These are phyloP conservation scores for Anthrax anthrax DNA, from an alignment of 2,888 invertebrate species.

Conservation along the genomic window DNA sequence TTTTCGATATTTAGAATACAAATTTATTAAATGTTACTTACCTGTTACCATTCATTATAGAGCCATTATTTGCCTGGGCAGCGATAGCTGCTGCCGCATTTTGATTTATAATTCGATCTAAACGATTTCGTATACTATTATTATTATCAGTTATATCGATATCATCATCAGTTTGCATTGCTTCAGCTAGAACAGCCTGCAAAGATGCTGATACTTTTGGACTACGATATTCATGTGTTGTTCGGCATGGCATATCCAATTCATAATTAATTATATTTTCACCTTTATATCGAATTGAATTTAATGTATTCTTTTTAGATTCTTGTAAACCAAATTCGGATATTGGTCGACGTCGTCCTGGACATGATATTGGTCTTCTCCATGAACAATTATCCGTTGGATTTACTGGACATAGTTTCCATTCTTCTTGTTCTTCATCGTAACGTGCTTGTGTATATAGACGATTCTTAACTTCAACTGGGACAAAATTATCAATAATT, in stretches of 20 bases:
- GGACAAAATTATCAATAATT: slow-evolving; percentile 82
- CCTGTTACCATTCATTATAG: background rate
- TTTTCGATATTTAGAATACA: too few species aligned
- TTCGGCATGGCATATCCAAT: slow-evolving; percentile 34
- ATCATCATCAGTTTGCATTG: slow-evolving; percentile 34
- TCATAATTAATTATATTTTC: slow-evolving; percentile 34
- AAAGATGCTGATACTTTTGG: slow-evolving; percentile 34
- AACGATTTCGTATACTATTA: slow-evolving; percentile 29
- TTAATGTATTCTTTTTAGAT: slow-evolving; percentile 24
- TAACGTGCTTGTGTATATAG: slow-evolving; percentile 58
- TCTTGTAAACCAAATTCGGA: slow-evolving; percentile 41
- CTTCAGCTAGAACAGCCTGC: slow-evolving; percentile 34
- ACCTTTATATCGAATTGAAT: slow-evolving; percentile 28
- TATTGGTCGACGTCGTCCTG: slow-evolving; percentile 47
- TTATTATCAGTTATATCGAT: slow-evolving; percentile 32
- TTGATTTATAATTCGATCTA: slow-evolving; percentile 32
- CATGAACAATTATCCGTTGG: slow-evolving; percentile 33
- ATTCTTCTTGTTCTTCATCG: slow-evolving; percentile 71
- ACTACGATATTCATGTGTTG: slow-evolving; percentile 33
- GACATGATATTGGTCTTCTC: slow-evolving; percentile 48
- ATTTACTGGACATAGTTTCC: slow-evolving; percentile 38
- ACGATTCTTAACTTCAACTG: slow-evolving; percentile 62
- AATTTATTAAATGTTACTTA: background rate
- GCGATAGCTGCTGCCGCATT: slow-evolving; percentile 21
- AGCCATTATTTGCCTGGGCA: slow-evolving; percentile 5